These are phyloP conservation scores for Pluvianellus socialis DNA, from an alignment of 2,113 vertebrate species.

Conservation along the genomic window DNA sequence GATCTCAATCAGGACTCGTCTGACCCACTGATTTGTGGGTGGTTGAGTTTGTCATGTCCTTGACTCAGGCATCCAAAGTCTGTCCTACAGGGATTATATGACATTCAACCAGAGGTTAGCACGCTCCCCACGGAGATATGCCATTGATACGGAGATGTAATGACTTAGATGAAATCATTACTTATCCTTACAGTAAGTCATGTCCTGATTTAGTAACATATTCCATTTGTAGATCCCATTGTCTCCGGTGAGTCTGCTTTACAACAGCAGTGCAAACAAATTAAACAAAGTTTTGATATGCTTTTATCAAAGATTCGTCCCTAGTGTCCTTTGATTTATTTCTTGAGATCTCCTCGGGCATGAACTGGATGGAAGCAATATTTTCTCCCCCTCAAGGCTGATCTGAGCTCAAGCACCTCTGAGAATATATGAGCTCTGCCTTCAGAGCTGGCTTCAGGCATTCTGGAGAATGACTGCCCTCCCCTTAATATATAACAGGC, in stretches of 20 bases:
- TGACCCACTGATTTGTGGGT: not conserved
- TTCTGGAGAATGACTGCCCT: conserved; percentile 11
- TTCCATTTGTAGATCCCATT: conserved; percentile 8
- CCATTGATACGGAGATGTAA: conserved; percentile 12
- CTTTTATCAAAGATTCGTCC: conserved; percentile 12
- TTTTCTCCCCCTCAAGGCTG: not conserved
- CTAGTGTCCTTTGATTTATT: conserved; percentile 17
- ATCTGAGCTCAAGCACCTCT: conserved; percentile 16
- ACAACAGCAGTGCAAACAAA: conserved; percentile 21
- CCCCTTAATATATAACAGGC: not conserved
- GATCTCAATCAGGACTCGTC: not conserved
- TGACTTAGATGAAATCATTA: conserved; percentile 24
- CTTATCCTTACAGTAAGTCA: conserved; percentile 16
- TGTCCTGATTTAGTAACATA: conserved; percentile 30
- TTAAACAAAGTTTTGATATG: conserved; percentile 23
- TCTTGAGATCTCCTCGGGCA: conserved; percentile 11
- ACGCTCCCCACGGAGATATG: not conserved
- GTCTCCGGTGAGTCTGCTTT: conserved; percentile 24
- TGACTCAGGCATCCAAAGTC: not conserved
- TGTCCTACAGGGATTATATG: not conserved
- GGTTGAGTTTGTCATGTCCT: not conserved
- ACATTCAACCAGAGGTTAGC: not conserved
- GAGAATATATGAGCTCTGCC: conserved; percentile 47
- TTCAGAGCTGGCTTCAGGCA: conserved; percentile 43
- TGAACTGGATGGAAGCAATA: not conserved